Percentiles rank a stretch among this genome's conserved stretches.
Evolutionary conservation across 2,888 invertebrate genomes (phyloP).

Genomic region (Drosophila kokeensis): DNA sequence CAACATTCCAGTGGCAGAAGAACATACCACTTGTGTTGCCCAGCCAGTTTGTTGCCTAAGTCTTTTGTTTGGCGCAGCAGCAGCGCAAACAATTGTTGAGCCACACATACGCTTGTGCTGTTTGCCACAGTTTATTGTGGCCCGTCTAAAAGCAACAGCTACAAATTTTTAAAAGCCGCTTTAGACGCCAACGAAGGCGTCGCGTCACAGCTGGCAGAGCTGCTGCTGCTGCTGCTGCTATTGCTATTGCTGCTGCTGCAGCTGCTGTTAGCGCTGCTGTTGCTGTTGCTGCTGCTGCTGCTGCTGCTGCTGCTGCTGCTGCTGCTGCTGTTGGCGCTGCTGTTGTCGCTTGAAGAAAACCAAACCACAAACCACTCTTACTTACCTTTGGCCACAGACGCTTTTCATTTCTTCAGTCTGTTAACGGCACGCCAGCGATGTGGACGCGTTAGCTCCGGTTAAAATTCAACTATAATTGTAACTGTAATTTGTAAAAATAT

Average conservation of each 20-base stretch:
- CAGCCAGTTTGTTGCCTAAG: slow-evolving; percentile 65
- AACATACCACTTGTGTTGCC: slow-evolving; percentile 4
- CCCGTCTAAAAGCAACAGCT: slow-evolving; percentile 45
- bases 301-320: slow-evolving; percentile 21
- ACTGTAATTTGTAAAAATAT: slow-evolving; percentile 26
- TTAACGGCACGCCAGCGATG: slow-evolving; percentile 84
- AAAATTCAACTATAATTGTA: slow-evolving; percentile 25
- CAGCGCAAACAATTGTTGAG: slow-evolving; percentile 26
- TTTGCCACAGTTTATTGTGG: slow-evolving; percentile 52
- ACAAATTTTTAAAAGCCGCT: slow-evolving; percentile 57
- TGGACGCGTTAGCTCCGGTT: slow-evolving; percentile 81
- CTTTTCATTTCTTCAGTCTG: slow-evolving; percentile 85
- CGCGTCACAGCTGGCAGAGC: slow-evolving; percentile 12
- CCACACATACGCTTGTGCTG: slow-evolving; percentile 22
- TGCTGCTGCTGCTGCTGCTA: slow-evolving; percentile 21
- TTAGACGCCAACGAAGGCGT: slow-evolving; percentile 17
- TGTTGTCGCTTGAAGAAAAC: slow-evolving; percentile 54
- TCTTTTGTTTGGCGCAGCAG: slow-evolving; percentile 53
- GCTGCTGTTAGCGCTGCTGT: too few species aligned
- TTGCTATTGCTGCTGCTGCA: slow-evolving; percentile 24
- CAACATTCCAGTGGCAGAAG: slow-evolving; percentile 49
- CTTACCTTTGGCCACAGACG: slow-evolving; percentile 82
- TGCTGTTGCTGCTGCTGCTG: slow-evolving; percentile 23
- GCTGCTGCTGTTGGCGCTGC: slow-evolving; percentile 18
- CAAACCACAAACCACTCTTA: slow-evolving; percentile 77